Evolutionary conservation across 2,797 vertebrate genomes (phyloP).

Genomic region (Hippoglossus hippoglossus): DNA sequence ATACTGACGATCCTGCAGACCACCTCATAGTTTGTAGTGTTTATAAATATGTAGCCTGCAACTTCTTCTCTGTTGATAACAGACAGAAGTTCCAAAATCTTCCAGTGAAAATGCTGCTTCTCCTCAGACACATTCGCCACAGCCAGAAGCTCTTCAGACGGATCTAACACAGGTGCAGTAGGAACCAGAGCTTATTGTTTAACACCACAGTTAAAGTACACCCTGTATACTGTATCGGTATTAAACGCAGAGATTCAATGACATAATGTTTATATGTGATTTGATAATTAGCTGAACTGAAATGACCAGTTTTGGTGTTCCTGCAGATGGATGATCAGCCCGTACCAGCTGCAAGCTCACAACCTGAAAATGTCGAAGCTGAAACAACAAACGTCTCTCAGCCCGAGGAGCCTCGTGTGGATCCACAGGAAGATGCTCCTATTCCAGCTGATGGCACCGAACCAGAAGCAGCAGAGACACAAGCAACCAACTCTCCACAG

Average conservation of each 20-base stretch:
- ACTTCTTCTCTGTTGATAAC: conserved; percentile 15
- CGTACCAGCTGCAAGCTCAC: conserved; percentile 6
- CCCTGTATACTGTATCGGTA: neutral
- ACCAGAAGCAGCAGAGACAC: conserved; percentile 17
- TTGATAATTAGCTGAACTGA: neutral
- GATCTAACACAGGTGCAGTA: conserved; percentile 50
- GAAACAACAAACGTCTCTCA: neutral
- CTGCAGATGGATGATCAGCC: conserved; percentile 43
- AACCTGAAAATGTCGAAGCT: conserved; percentile 13
- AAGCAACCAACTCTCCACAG: conserved; percentile 14
- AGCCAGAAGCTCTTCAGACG: conserved; percentile 1
- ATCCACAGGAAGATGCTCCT: conserved; percentile 9
- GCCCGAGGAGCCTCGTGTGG: conserved; percentile 1
- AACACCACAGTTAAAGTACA: neutral
- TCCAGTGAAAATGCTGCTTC: conserved; percentile 10
- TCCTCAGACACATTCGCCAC: conserved; percentile 18
- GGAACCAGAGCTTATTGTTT: neutral
- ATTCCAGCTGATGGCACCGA: conserved; percentile 12
- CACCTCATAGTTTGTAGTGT: neutral
- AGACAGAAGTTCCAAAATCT: conserved; percentile 21
- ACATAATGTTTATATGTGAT: neutral
- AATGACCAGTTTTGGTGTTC: conserved; percentile 23
- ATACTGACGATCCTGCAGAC: neutral
- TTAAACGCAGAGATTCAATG: neutral
- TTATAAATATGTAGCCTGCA: conserved; percentile 2